Conservation (phyloP, 2,113 vertebrate species). For the Falco punctatus region DNA sequence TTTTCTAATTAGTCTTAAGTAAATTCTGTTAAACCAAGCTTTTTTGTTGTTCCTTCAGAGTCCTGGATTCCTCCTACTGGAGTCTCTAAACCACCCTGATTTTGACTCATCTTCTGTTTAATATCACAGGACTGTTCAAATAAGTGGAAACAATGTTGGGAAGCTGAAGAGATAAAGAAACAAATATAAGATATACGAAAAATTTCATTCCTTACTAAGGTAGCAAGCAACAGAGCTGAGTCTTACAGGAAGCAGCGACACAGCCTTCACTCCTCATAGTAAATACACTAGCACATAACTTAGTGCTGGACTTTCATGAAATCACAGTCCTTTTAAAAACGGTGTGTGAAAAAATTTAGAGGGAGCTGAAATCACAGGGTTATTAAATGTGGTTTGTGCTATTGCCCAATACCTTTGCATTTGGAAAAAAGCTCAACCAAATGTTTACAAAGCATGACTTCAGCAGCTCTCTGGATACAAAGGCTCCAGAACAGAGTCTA, state of each 20-base stretch:
- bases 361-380: background rate
- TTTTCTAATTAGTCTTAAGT: background rate
- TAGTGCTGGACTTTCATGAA: background rate
- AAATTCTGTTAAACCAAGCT: background rate
- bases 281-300: background rate
- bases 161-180: background rate
- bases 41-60: background rate
- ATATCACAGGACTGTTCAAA: background rate
- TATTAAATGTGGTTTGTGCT: background rate
- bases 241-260: background rate
- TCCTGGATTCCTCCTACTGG: background rate
- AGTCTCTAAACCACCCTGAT: background rate
- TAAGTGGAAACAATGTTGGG: accelerated
- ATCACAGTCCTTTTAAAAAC: background rate
- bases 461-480: background rate
- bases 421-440: background rate
- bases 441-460: background rate
- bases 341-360: background rate
- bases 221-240: background rate
- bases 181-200: background rate
- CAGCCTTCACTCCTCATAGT: background rate
- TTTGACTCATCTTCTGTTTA: background rate
- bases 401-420: background rate
- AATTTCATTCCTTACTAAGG: background rate
- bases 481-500: background rate